phyloP scores from a whole-genome alignment of 2,113 vertebrate species.

The Cygnus buccinator region DNA sequence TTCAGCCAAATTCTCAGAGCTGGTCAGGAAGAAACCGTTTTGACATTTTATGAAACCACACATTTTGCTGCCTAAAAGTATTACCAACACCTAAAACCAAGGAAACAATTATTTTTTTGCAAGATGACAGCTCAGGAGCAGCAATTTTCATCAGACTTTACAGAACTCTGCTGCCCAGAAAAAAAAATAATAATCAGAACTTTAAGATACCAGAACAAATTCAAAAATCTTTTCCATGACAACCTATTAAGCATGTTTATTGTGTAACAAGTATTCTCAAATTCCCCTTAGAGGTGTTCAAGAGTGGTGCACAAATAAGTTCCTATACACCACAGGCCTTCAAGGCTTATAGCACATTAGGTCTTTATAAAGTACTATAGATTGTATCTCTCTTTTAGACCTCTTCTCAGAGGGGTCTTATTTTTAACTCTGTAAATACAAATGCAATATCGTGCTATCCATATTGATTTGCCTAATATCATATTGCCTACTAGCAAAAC shows the following conservation, averaged over 20 bases:
- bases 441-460: background rate
- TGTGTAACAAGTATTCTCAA: background rate
- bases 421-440: background rate
- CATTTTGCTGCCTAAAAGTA: background rate
- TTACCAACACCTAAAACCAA: background rate
- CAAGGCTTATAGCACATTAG: background rate
- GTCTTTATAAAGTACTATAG: background rate
- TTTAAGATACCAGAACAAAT: background rate
- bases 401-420: background rate
- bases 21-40: background rate
- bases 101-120: background rate
- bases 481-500: background rate
- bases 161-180: background rate
- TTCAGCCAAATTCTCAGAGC: constrained; percentile 1
- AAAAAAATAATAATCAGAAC: background rate
- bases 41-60: background rate
- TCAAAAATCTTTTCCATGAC: background rate
- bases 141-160: background rate
- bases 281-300: background rate
- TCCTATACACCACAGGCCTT: constrained; percentile 48
- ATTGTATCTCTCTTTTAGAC: background rate
- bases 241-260: background rate
- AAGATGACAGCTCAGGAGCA: background rate
- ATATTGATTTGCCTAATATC: background rate
- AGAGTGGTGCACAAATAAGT: background rate